Evolutionary conservation across 1,140 invertebrate genomes (phyloP), one percentile per base, ranked within the genome.

Genomic region (Drosophila murphyi): DNA sequence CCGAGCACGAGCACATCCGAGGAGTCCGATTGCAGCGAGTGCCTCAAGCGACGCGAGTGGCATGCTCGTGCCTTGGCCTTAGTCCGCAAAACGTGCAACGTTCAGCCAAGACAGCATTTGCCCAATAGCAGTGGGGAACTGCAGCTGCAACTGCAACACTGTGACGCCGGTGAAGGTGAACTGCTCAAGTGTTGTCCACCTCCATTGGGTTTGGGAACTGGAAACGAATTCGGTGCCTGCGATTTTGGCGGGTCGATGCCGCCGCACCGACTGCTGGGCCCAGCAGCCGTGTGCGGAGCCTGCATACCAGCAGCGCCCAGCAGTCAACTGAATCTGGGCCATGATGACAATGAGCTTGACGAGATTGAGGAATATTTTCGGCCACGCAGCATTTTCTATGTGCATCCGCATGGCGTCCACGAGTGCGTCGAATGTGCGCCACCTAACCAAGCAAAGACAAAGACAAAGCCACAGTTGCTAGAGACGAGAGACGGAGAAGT

Each of bases 271-370:
- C 93, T 94, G 90, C 92, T 93, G 91, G 93, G 93, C 87, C 94
- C 94, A 92, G 94, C 94, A 90, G 94, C 94, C 88, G 94, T 95
- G 87, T 95, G 95, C 93, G 82, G 82, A 76, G 94, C 93, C 81
- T 95, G 95, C 92, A 94, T 95, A 92, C 94, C 93, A 87, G 94
- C 93, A 88, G 94, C 94, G 34, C 45, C 74, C 52, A 67, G 65
- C 56, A 63, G 57, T 47, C 65, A 55, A 55, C 47, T 55, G 35
- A 63, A 61, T 39, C 60, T 60, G 12, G 28, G n/a, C 32, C 48
- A 39, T 4, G 28, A 45, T 20, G 57, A 72, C 61, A 86, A 92
- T 32, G 91, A 93, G 51, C 92, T 91, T 76, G 94, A 95, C 82
- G 94, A 95, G 77, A 87, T 90, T 92, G 94, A 95, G 93, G 94